Evolutionary conservation across 2,113 vertebrate genomes (phyloP).

Genomic region (Amphilophus citrinellus): DNA sequence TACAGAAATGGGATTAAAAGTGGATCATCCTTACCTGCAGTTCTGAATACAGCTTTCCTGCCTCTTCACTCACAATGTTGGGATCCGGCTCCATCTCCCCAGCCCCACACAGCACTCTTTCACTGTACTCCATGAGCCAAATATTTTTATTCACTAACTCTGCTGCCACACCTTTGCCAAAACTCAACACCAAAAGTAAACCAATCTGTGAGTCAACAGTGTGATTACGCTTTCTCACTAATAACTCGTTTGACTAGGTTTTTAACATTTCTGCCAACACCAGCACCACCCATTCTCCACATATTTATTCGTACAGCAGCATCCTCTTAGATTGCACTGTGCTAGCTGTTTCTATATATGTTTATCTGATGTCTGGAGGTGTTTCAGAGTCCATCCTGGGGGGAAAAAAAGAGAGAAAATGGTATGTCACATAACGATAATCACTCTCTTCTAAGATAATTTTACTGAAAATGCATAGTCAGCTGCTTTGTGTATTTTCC

Average conservation of each 20-base stretch:
- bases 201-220: background rate
- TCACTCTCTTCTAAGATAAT: background rate
- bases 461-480: background rate
- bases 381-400: conserved; percentile 71
- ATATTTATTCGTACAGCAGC: background rate
- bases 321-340: background rate
- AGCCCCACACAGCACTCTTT: conserved; percentile 71
- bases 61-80: conserved; percentile 84
- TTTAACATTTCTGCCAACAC: conserved; percentile 37
- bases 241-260: conserved; percentile 45
- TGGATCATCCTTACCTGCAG: conserved; percentile 75
- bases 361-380: conserved; percentile 46
- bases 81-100: conserved; percentile 82
- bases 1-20: background rate
- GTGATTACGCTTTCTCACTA: conserved; percentile 9
- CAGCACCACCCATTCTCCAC: conserved; percentile 44
- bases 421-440: background rate
- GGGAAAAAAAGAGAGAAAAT: conserved; percentile 17
- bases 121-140: conserved; percentile 77
- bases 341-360: background rate
- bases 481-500: background rate
- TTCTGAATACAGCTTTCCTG: conserved; percentile 84
- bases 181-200: background rate
- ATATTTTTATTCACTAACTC: conserved; percentile 3
- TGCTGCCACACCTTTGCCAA: background rate